Evolutionary conservation across 2,797 vertebrate genomes (phyloP).

Genomic region (Clarias fuscus): DNA sequence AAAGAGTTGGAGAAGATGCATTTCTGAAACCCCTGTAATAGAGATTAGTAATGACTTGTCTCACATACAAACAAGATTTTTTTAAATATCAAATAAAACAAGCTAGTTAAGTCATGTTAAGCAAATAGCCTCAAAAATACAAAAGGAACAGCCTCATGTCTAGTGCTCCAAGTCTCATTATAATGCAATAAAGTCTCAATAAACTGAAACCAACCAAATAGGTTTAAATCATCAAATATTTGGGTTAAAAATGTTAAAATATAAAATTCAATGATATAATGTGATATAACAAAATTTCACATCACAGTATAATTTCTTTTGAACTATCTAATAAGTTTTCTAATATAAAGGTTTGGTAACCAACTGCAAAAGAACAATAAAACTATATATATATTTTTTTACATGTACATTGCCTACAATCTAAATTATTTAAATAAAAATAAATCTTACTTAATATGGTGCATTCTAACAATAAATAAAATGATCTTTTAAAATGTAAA

Average conservation of each 20-base stretch:
- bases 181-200: not conserved
- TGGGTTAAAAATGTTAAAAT: not conserved
- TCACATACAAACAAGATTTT: not conserved
- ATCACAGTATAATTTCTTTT: not conserved
- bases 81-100: not conserved
- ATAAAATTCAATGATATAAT: not conserved
- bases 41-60: not conserved
- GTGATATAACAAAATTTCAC: not conserved
- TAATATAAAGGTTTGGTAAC: not conserved
- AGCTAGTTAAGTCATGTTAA: not conserved
- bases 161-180: not conserved
- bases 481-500: not conserved
- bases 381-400: not conserved
- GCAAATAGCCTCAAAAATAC: not conserved
- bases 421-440: not conserved
- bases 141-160: not conserved
- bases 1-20: not conserved
- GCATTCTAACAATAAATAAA: not conserved
- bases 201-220: not conserved
- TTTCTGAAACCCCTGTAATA: not conserved
- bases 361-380: not conserved
- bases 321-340: not conserved
- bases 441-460: not conserved
- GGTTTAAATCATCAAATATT: not conserved
- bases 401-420: not conserved